Evolutionary conservation across 2,797 vertebrate species (phyloP), one percentile per base, ranked within the genome.

Genomic region (Dallia pectoralis): DNA sequence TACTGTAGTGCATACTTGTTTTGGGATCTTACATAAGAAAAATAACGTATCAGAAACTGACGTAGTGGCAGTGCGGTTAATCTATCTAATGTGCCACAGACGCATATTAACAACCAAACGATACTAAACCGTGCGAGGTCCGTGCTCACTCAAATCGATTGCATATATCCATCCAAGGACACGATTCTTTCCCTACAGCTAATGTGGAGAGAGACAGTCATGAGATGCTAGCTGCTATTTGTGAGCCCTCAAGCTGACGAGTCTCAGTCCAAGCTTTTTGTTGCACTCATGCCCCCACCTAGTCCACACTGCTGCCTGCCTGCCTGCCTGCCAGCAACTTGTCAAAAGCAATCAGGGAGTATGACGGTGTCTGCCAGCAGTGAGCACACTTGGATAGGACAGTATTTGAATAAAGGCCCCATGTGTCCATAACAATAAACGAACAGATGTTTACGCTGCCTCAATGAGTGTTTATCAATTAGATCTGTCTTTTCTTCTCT

Each of bases 291-390:
- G 53, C 32, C 64, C 67, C 47, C 47, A 69, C 67, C 44, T 47
- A 48, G 67, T 49, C 67, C 27, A 29, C 47, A 51, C 47, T 51
- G 47, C 67, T 51, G 47, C 22, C 51, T 56, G 51, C 16, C 18
- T 49, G 48, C 48, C 16, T 49, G 48, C 22, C 53, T 59, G 53
- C 47, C 67, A 69, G 67, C 47, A 15, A n/a, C 67, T 66, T 69
- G 67, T 69, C 67, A 69, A 29, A 69, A n/a, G 67, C 67, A 69
- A 69, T 69, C 67, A 69, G 67, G 67, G 47, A 18, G 47, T 32
- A 27, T 32, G 29, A 64, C 32, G 19, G 62, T 30, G 25, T 49
- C 40, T 69, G 67, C 29, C 40, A 47, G 67, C 48, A 64, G 30
- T 64, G 62, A 30, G 62, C 27, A 64, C 27, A 64, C 30, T 64